Evolutionary conservation across 2,113 vertebrate species (phyloP), one percentile per base, ranked within the genome.

Genomic region (Butorides virescens): DNA sequence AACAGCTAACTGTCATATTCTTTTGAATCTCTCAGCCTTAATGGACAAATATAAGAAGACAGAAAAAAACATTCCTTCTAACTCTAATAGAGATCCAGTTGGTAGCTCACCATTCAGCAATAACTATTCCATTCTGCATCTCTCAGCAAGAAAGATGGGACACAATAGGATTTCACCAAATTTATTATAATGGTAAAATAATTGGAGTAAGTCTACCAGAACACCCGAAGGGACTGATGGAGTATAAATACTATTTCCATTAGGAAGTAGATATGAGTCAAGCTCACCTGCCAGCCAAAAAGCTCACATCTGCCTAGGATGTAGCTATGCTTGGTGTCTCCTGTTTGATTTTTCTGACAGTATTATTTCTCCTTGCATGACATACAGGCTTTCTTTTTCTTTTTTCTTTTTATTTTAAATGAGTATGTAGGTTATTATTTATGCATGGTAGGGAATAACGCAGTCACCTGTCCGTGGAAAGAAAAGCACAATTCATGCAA

Each of bases 181-280:
- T 84, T 89, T 84, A 58, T 88, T 90, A 34, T 92, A 88, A 93
- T 90, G 44, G 39, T 70, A 56, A 27, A 88, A 87, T 95, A 96
- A 92, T 66, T 52, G n/a, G 80, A 96, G 68, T 72, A 92, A 86
- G 55, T 49, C 63, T 70, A 77, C 26, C n/a, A 93, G 87, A 84
- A 92, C 83, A 83, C 75, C 94, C 84, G 73, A 92, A 86, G 90
- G n/a, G 76, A 44, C 50, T 73, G 58, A 78, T 88, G 39, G 44
- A 66, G n/a, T 85, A 80, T 71, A 95, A 96, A 93, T 44, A 82
- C 74, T 29, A 61, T 82, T 90, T 95, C 74, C 53, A 91, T 83
- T 90, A 92, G 72, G 70, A 87, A 86, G 37, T 3, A 87, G 18
- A 20, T 58, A 66, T 27, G 63, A 93, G 56, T 80, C 88, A 93